Base-by-base conservation (phyloP, 2,888 invertebrate genomes). In the Galerucella nymphaeae region DNA sequence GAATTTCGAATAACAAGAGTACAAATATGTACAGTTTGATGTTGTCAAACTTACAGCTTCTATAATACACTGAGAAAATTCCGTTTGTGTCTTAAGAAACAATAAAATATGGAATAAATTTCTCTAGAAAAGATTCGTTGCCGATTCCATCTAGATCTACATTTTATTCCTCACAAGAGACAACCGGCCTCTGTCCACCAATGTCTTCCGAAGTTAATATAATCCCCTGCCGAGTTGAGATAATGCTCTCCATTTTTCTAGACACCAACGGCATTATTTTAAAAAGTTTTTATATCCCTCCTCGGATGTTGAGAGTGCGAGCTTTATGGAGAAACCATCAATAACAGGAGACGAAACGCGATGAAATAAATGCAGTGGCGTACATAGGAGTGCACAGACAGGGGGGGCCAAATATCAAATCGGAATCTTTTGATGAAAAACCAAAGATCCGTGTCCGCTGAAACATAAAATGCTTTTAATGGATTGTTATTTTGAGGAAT, bases 191-290 rank as follows among this genome's bases (percentile, higher is more conserved):
- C n/a, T 41, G 73, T 70, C 71, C 67, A 67, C 64, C 67, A 65
- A 73, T 59, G 67, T 64, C 74, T 61, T 61, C 76, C 75, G 57
- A 65, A 72, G 66, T 72, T 66, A 72, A 74, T 74, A 74, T 84
- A 84, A 85, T 85, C 84, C 84, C 83, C 84, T 80, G 82, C 80
- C 82, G 84, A 83, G 84, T 83, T 81, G 81, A 84, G 84, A 85
- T 85, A 86, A 85, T 85, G 84, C 83, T 82, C 78, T 83, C 84
- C 84, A 86, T 86, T 85, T 85, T 85, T 85, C 85, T 82, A 81
- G 83, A 84, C 85, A 84, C 85, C 84, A 83, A 82, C 81, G 82
- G 85, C 85, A 86, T 86, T 86, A 86, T 85, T 86, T 86, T 85
- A 85, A 86, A 86, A 86, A 86, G 80, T 85, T 86, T 86, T 86